Base-by-base conservation (phyloP, 2,888 invertebrate genomes). In the Liposcelis brunnea region DNA sequence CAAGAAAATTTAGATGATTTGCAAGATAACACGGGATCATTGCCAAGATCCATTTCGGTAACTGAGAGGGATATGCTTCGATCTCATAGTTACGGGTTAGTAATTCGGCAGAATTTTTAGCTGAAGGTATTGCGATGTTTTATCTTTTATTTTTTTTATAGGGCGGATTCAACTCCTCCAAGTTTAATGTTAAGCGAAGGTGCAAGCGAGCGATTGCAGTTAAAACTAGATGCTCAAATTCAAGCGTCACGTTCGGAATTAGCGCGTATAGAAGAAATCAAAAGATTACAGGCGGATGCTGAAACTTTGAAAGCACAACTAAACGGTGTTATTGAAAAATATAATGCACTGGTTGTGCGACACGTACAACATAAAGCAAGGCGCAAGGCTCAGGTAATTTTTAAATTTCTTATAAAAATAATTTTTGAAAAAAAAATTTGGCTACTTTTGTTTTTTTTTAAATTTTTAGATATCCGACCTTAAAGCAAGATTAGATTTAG, bases 341-440 rank as follows among this genome's bases (percentile, higher is more conserved):
- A 59, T 45, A 59, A 59, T 51, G 50, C 54, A 37, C 49, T 59
- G 34, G 59, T 56, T 31, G 51, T 59, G 26, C 53, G 55, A 36
- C 58, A 59, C 48, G 56, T 59, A 31, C 58, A 58, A 49, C 55
- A 56, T 46, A 58, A 58, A 50, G 51, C 58, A 6, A 58, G 57
- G 47, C 52, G 57, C 43, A 57, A 56, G 51, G 55, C 57, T 47
- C 58, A 58, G 49, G 53, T 59, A 11, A 57, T 58, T 40, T 56
- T 49, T 58, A 7, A 19, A 12, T 4, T 18, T 6, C n/a, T 33
- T 34, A 14, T 16, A 42, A 44, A 10, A 42, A 2, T 7, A 10
- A 35, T 7, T 14, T 5, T n/a, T n/a, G n/a, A n/a, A n/a, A n/a
- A n/a, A n/a, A n/a, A n/a, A n/a, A n/a, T n/a, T 40, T 40, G 6